Evolutionary conservation across 2,797 vertebrate genomes (phyloP), one percentile per base, ranked within the genome.

Genomic region (Propithecus deckenii): DNA sequence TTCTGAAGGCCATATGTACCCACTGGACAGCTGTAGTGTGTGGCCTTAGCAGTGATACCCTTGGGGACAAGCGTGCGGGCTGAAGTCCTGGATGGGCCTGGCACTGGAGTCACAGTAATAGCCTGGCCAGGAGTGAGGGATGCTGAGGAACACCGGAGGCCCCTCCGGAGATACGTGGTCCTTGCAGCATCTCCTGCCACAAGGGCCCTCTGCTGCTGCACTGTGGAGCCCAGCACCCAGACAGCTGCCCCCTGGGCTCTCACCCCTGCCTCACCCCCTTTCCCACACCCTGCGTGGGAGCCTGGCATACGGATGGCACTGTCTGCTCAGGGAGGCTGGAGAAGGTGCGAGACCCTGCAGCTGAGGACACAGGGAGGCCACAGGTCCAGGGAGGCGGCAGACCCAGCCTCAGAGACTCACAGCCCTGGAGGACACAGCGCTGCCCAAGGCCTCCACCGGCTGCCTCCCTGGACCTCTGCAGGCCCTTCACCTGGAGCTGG

Each of bases 291-390:
- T 20, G 87, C 38, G 13, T 30, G 7, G 97, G 93, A 57, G 98
- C 98, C 93, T 98, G 99, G 98, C 99, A 99, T 38, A 98, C 1
- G 98, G 98, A 1, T 71, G 96, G 96, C 0, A 18, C 94, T 25
- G 97, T 98, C 81, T 99, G 98, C 87, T 99, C 99, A 13, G 94
- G 90, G 8, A 98, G 97, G 86, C 98, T 95, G n/a, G 99, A 99
- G 97, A 99, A 99, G 63, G 99, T 99, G 98, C 96, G 32, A 99
- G 99, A 98, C 99, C 22, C 90, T 97, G 80, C 96, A 98, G n/a
- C 17, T 8, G 4, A 0, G 4, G 55, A 57, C n/a, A 48, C 35
- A 75, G 90, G 22, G 98, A 98, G 72, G 96, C 96, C 0, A 20
- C 95, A 28, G 97, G 98, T 86, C 99, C 99, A 15, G 94, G 91